Evolutionary conservation across 2,888 invertebrate species (phyloP).

Genomic region (Noctua pronuba): DNA sequence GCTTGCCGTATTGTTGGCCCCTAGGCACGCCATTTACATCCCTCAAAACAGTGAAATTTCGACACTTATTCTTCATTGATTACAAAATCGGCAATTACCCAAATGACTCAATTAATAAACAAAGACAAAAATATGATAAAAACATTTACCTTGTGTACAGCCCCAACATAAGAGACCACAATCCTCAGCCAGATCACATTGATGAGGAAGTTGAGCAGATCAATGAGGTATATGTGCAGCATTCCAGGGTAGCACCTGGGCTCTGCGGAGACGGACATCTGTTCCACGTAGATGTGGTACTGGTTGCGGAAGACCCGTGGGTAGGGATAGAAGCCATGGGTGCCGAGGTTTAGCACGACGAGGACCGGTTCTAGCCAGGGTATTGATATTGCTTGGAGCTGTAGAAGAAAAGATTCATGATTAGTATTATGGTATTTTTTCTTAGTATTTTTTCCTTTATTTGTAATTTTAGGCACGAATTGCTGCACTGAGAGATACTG

Average conservation of each 20-base stretch:
- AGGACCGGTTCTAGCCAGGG: slow-evolving; percentile 79
- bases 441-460: not conserved
- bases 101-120: not conserved
- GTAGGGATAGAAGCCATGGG: slow-evolving; percentile 83
- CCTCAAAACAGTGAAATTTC: too few species aligned
- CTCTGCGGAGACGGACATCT: slow-evolving; percentile 66
- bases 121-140: not conserved
- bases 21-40: too few species aligned
- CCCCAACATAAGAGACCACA: slow-evolving; percentile 76
- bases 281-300: slow-evolving; percentile 73
- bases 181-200: slow-evolving; percentile 83
- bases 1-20: too few species aligned
- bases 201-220: slow-evolving; percentile 79
- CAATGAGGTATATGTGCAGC: slow-evolving; percentile 79
- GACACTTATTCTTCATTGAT: too few species aligned
- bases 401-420: slow-evolving; percentile 45
- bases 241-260: slow-evolving; percentile 82
- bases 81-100: not conserved
- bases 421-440: slow-evolving; percentile 2
- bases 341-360: slow-evolving; percentile 80
- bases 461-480: not conserved
- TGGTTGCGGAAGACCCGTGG: slow-evolving; percentile 76
- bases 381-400: slow-evolving; percentile 74
- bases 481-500: not conserved
- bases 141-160: slow-evolving; percentile 77